Conservation (phyloP, 1,140 invertebrate genomes). For the Apocrypta bakeri region DNA sequence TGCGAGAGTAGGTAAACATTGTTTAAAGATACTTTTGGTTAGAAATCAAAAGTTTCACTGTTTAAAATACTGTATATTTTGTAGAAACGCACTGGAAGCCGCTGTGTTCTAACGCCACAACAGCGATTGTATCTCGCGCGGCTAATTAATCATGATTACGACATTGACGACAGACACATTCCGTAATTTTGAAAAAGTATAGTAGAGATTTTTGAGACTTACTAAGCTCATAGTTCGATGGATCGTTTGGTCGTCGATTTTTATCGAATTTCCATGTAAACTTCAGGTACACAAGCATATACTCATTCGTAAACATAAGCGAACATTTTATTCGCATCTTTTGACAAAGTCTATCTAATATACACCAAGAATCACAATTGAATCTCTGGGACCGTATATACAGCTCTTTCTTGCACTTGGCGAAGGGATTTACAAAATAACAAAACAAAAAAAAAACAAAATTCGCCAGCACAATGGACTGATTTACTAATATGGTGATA, state of each 20-base stretch:
- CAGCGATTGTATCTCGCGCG: slow-evolving; percentile 44
- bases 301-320: slow-evolving; percentile 45
- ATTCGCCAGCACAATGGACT: slow-evolving; percentile 48
- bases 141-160: slow-evolving; percentile 38
- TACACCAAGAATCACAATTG: slow-evolving; percentile 38
- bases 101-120: slow-evolving; percentile 55
- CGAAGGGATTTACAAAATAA: slow-evolving; percentile 22
- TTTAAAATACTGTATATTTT: neutral
- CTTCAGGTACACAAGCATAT: slow-evolving; percentile 37
- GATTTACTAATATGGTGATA: slow-evolving; percentile 48
- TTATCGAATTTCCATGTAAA: slow-evolving; percentile 47
- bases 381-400: slow-evolving; percentile 47
- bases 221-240: slow-evolving; percentile 41
- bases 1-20: slow-evolving; percentile 46
- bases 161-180: slow-evolving; percentile 50
- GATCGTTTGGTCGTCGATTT: slow-evolving; percentile 15
- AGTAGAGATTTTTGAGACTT: slow-evolving; percentile 46
- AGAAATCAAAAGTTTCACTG: too few species aligned
- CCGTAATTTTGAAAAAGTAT: slow-evolving; percentile 47
- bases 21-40: neutral
- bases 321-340: slow-evolving; percentile 33
- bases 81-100: slow-evolving; percentile 47
- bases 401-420: slow-evolving; percentile 36
- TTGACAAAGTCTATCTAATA: slow-evolving; percentile 42
- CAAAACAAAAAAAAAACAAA: neutral